Evolutionary conservation across 2,113 vertebrate species (phyloP).

Genomic region (Xyliphius kryptos): DNA sequence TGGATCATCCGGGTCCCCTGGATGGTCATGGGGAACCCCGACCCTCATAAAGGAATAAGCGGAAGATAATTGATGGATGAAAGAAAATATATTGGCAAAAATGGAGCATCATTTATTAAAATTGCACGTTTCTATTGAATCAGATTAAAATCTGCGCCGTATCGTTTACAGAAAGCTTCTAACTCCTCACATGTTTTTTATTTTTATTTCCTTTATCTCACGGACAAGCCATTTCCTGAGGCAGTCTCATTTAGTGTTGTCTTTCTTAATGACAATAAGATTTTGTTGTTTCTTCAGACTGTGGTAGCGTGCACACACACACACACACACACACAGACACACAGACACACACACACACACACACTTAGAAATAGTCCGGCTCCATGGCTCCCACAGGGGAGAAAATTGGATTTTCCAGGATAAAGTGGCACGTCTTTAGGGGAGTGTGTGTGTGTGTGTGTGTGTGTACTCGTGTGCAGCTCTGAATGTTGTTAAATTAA

Average conservation of each 20-base stretch:
- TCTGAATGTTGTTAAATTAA: constrained; percentile 27
- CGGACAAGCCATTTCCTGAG: constrained; percentile 30
- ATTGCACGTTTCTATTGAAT: too few species aligned
- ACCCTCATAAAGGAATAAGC: too few species aligned
- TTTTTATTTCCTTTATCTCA: constrained; percentile 5
- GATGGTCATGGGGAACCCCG: too few species aligned
- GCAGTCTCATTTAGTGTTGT: constrained; percentile 26
- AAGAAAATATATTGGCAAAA: too few species aligned
- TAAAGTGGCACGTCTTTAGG: constrained; percentile 40
- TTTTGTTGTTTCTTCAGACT: constrained; percentile 18
- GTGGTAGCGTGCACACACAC: constrained; percentile 11
- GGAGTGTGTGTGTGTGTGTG: constrained; percentile 20
- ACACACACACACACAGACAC: constrained; percentile 16
- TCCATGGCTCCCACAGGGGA: constrained; percentile 25
- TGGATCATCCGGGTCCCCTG: too few species aligned
- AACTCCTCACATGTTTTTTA: too few species aligned
- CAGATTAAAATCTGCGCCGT: too few species aligned
- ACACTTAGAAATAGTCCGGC: constrained; percentile 17
- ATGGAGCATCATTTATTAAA: too few species aligned
- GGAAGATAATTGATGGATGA: too few species aligned
- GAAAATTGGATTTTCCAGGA: constrained; percentile 43
- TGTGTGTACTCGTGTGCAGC: too few species aligned
- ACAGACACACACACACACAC: constrained; percentile 17
- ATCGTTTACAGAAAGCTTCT: too few species aligned
- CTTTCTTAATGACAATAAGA: constrained; percentile 27